Conservation (phyloP, 2,113 vertebrate genomes). For the Falcunculus frontatus region DNA sequence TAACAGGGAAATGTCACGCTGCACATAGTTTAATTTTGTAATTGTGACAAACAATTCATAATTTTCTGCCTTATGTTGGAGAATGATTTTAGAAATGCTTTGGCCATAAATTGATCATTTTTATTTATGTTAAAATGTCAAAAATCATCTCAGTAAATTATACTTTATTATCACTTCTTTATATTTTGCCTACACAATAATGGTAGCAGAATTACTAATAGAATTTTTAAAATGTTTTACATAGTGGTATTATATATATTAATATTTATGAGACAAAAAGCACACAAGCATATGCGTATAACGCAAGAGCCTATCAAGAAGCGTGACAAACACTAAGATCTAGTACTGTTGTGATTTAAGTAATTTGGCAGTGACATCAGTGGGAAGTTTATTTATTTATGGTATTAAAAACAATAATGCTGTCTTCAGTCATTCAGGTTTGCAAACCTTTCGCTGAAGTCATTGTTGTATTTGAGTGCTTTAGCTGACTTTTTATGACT, state of each 20-base stretch:
- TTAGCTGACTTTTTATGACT: neutral
- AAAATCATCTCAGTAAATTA: neutral
- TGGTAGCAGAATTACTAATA: neutral
- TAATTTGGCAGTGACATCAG: neutral
- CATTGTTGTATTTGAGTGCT: neutral
- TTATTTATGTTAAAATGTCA: neutral
- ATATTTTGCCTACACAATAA: neutral
- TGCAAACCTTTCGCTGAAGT: neutral
- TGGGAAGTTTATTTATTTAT: neutral
- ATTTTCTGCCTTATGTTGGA: neutral
- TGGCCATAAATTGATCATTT: neutral
- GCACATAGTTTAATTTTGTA: neutral
- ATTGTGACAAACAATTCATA: neutral
- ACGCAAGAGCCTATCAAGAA: neutral
- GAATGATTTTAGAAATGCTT: neutral
- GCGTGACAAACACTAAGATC: neutral
- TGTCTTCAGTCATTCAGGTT: neutral
- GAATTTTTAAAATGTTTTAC: neutral
- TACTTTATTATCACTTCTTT: neutral
- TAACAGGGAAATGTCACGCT: neutral
- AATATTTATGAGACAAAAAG: neutral
- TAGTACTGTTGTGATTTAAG: neutral
- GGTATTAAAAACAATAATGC: neutral
- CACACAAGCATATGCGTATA: rapidly evolving
- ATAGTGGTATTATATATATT: neutral